A percentile compares a stretch with the other conserved stretches of the same genome.
Evolutionary conservation across 2,888 invertebrate genomes (phyloP).

Genomic region (Drosophila antonietae): DNA sequence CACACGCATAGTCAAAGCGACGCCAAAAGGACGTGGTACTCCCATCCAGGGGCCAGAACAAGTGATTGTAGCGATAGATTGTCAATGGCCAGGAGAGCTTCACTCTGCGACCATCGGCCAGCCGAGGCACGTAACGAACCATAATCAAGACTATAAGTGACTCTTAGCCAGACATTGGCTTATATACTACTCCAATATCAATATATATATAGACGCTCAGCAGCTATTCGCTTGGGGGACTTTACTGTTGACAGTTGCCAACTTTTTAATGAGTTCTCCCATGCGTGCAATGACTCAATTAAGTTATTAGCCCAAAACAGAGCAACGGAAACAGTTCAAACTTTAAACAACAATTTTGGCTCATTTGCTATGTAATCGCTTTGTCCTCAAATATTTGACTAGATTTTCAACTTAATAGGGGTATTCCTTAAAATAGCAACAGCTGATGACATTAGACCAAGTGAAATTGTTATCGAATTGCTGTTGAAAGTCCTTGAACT

Average conservation of each 20-base stretch:
- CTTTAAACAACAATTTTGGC: slow-evolving; percentile 57
- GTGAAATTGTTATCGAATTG: neutral
- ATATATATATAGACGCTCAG: no score
- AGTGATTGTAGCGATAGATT: slow-evolving; percentile 63
- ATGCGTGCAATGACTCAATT: slow-evolving; percentile 71
- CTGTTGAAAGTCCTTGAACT: no score
- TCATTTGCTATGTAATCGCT: slow-evolving; percentile 56
- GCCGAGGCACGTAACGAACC: slow-evolving; percentile 72
- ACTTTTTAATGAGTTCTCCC: slow-evolving; percentile 67
- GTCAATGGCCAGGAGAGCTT: slow-evolving; percentile 68
- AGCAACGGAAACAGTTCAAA: slow-evolving; percentile 50
- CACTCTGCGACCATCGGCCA: slow-evolving; percentile 60
- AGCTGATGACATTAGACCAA: neutral
- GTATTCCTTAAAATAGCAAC: neutral
- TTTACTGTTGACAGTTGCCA: slow-evolving; percentile 41
- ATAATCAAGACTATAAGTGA: slow-evolving; percentile 35
- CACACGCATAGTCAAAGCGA: slow-evolving; percentile 46
- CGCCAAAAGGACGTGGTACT: slow-evolving; percentile 28
- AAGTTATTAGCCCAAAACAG: slow-evolving; percentile 64
- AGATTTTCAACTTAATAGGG: slow-evolving; percentile 6
- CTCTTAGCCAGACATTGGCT: slow-evolving; percentile 10
- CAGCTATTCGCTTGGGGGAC: slow-evolving; percentile 3
- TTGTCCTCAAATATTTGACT: slow-evolving; percentile 50
- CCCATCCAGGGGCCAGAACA: slow-evolving; percentile 77
- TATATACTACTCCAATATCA: slow-evolving; percentile 41